Percentiles rank a stretch among this genome's conserved stretches.
phyloP scores from a whole-genome alignment of 2,113 vertebrate genomes.

The Nibea albiflora region DNA sequence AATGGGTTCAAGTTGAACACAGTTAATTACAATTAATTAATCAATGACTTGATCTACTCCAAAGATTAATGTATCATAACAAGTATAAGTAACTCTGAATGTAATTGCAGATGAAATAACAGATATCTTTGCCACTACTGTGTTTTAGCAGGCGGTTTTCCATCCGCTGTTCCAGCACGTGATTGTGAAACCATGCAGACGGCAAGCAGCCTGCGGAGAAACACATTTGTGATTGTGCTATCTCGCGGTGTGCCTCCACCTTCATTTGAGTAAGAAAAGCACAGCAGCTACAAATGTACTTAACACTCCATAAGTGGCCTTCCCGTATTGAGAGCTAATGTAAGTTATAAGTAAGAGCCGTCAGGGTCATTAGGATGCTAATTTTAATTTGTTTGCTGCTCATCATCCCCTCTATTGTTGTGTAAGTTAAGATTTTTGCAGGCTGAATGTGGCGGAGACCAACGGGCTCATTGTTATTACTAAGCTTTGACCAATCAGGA shows the following conservation, averaged over 20 bases:
- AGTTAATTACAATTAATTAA: constrained; percentile 31
- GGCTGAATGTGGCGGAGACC: constrained; percentile 46
- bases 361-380: constrained; percentile 50
- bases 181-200: constrained; percentile 41
- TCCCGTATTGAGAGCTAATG: constrained; percentile 48
- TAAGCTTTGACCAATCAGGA: constrained; percentile 39
- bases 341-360: constrained; percentile 36
- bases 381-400: constrained; percentile 66
- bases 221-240: constrained; percentile 23
- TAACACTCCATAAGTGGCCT: constrained; percentile 41
- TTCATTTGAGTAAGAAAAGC: constrained; percentile 65
- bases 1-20: not conserved
- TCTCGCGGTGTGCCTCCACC: constrained; percentile 18
- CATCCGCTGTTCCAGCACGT: constrained; percentile 48
- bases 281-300: constrained; percentile 43
- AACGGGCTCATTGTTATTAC: constrained; percentile 52
- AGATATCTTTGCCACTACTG: constrained; percentile 35
- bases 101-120: constrained; percentile 37
- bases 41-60: constrained; percentile 11
- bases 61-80: constrained; percentile 36
- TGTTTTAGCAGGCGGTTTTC: constrained; percentile 50
- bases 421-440: constrained; percentile 55
- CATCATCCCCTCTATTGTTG: constrained; percentile 68
- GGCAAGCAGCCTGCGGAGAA: constrained; percentile 33
- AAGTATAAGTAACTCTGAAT: constrained; percentile 23